Evolutionary conservation across 1,140 invertebrate species (phyloP), one percentile per base, ranked within the genome.

Genomic region (Dolichoris vasculosae): DNA sequence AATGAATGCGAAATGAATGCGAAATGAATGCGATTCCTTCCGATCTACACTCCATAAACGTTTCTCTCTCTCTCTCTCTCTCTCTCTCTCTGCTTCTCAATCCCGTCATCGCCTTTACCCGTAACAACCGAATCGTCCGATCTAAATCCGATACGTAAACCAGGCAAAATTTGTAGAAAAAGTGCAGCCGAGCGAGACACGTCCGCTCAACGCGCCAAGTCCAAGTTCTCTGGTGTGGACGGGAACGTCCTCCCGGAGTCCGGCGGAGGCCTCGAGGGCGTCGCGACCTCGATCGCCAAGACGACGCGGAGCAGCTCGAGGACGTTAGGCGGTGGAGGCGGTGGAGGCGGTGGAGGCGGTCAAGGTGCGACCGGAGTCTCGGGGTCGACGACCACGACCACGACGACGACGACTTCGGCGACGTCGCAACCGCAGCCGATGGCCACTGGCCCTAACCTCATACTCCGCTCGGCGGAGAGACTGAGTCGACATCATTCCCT

Each of bases 401-500:
- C 73, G 73, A n/a, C 40, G 43, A n/a, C 40, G 4, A 13, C 38
- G 38, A 7, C 15, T n/a, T n/a, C n/a, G n/a, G n/a, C n/a, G n/a
- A n/a, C n/a, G n/a, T n/a, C n/a, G n/a, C n/a, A n/a, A n/a, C 4
- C 32, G 8, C 64, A 32, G 32, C 64, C 11, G 0, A 1, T 59
- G 17, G 3, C 32, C 11, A 38, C 51, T 2, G 32, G 32, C 0
- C 48, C 84, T 32, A 85, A 23, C 8, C n/a, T 51, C 15, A 64
- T 55, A 30, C 48, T 73, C 23, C 83, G 83, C 15, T 84, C 77
- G 81, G 91, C 92, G 63, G 92, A 93, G 86, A 90, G 92, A 87
- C 89, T 92, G 88, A 91, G 87, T 87, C 92, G 92, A 85, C 92
- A 92, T 88, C 90, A 92, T 88, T 90, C 91, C 88, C 88, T 92